phyloP scores from a whole-genome alignment of 2,888 invertebrate genomes.

The Auanema freiburgensis region DNA sequence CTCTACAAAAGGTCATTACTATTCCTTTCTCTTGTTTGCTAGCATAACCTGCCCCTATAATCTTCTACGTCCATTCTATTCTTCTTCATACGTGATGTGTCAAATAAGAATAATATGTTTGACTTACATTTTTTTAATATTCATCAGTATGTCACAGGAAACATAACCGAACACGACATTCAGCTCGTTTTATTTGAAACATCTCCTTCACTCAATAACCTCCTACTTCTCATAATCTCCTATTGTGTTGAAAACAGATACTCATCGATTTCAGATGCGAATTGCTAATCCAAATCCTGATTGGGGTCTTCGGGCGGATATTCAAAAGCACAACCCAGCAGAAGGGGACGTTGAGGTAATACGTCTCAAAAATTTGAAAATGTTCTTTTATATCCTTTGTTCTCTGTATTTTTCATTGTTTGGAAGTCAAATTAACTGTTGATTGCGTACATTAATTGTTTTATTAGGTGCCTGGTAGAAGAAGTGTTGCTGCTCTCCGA shows the following conservation, averaged over 20 bases:
- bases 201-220: too few species aligned
- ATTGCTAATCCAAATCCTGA: conserved; percentile 11
- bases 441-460: background rate
- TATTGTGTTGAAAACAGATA: background rate
- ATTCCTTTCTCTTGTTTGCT: too few species aligned
- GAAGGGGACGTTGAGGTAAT: conserved; percentile 25
- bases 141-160: too few species aligned
- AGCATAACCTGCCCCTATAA: too few species aligned
- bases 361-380: background rate
- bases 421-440: background rate
- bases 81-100: too few species aligned
- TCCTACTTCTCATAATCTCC: too few species aligned
- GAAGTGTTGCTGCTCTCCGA: conserved; percentile 33
- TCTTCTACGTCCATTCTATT: too few species aligned
- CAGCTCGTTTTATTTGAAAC: too few species aligned
- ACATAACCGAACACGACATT: too few species aligned
- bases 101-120: too few species aligned
- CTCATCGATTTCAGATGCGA: conserved; percentile 15
- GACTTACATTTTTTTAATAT: too few species aligned
- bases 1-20: too few species aligned
- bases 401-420: background rate
- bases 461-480: conserved; percentile 14
- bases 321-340: conserved; percentile 18
- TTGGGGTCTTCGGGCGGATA: conserved; percentile 19
- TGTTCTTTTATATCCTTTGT: background rate